These are phyloP conservation scores for Brachionus koreanus DNA, from an alignment of 1,140 invertebrate genomes.

Conservation along the genomic window DNA sequence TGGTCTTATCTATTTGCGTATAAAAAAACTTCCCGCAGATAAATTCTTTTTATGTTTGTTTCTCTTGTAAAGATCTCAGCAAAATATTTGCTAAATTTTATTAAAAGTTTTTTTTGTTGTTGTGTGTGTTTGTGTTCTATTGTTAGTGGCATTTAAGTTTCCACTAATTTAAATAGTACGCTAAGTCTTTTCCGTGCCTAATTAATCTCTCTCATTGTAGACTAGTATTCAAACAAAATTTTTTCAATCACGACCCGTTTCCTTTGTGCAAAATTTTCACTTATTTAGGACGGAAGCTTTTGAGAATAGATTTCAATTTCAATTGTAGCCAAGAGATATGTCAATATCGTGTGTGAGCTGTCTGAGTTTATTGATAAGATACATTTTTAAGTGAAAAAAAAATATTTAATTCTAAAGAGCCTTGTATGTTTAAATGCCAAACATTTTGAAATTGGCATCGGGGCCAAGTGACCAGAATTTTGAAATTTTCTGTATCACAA, in stretches of 20 bases:
- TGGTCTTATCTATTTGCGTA: conserved; percentile 19
- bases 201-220: not conserved
- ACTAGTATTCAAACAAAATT: not conserved
- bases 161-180: not conserved
- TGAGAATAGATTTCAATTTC: not conserved
- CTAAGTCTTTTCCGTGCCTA: not conserved
- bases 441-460: too few relatives aligned
- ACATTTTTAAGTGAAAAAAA: not conserved
- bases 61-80: not conserved
- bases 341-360: not conserved
- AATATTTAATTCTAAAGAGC: not conserved
- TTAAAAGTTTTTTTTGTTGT: conserved; percentile 11
- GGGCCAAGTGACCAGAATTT: too few relatives aligned
- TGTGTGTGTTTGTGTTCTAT: not conserved
- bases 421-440: not conserved
- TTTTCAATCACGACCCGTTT: not conserved
- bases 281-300: conserved; percentile 1
- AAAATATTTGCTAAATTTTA: conserved; percentile 31
- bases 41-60: conserved; percentile 7
- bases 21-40: conserved; percentile 18
- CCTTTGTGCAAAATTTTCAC: conserved; percentile 1
- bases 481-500: too few relatives aligned
- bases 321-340: not conserved
- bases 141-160: not conserved
- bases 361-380: not conserved